Evolutionary conservation across 2,113 vertebrate genomes (phyloP).

Genomic region (Pseudorectes ferrugineus): DNA sequence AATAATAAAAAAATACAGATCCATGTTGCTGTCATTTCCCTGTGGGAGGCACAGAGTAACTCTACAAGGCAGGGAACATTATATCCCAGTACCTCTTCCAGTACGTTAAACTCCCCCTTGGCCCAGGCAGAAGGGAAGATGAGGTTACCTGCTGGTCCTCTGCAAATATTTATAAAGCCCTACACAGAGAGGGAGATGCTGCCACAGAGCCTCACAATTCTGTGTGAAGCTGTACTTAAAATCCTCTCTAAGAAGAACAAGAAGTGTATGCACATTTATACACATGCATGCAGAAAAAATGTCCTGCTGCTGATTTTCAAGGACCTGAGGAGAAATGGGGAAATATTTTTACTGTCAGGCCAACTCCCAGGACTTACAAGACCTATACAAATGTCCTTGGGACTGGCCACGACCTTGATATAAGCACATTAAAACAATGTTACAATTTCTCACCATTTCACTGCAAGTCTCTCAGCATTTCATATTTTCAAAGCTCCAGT

Average conservation of each 20-base stretch:
- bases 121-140: background rate
- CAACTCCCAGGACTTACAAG: background rate
- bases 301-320: background rate
- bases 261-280: background rate
- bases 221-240: background rate
- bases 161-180: background rate
- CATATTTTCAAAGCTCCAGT: background rate
- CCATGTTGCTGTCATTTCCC: background rate
- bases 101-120: background rate
- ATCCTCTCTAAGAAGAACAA: background rate
- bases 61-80: background rate
- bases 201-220: background rate
- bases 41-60: background rate
- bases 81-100: background rate
- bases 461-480: background rate
- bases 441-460: background rate
- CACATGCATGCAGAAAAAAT: accelerated
- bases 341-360: background rate
- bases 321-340: background rate
- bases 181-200: background rate
- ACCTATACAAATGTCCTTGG: accelerated
- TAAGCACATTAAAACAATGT: background rate
- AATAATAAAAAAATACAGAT: background rate
- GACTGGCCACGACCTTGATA: background rate
- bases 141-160: background rate